Evolutionary conservation across 2,797 vertebrate species (phyloP), one percentile per base, ranked within the genome.

Genomic region (Coregonus ussuriensis): DNA sequence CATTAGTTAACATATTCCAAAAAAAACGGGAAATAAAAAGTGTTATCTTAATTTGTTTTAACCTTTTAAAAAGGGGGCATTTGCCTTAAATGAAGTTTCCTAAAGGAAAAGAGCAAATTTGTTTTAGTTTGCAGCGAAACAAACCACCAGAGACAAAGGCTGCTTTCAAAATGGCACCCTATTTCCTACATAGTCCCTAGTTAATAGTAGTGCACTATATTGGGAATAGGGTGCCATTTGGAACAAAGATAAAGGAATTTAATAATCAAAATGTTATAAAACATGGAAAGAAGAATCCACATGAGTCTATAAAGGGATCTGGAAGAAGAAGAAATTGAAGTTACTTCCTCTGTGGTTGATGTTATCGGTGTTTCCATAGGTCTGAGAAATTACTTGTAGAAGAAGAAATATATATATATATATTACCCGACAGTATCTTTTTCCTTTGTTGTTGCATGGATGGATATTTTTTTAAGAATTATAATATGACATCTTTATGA

Each of bases 391-490:
- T 47, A 47, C 41, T 47, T 79, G 82, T 86, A 84, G 83, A 87
- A 71, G 41, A 37, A 47, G 11, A 41, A 41, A 41, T 6, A 37
- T 41, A 41, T 47, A 47, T 47, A 47, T 47, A 11, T 47, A 47
- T 47, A 11, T 54, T 79, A 82, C 72, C 83, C 75, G 71, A 82
- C 82, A 79, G 67, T 41, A 81, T 86, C 68, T 67, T 13, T 47
- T 47, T 13, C 41, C 9, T 47, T 82, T 84, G 74, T 85, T 87
- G 86, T 89, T 91, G 88, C 88, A 90, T 90, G 90, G 83, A 88
- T 91, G 88, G 81, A 85, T 88, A 87, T 90, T 88, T 91, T 91
- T 90, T 88, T 88, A 88, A 87, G 79, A 81, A 84, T 74, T 84
- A 88, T 85, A 84, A 79, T 72, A 84, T 85, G 69, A 84, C 78